These are phyloP conservation scores for Peucedramus taeniatus DNA, from an alignment of 2,113 vertebrate species.

Conservation along the genomic window DNA sequence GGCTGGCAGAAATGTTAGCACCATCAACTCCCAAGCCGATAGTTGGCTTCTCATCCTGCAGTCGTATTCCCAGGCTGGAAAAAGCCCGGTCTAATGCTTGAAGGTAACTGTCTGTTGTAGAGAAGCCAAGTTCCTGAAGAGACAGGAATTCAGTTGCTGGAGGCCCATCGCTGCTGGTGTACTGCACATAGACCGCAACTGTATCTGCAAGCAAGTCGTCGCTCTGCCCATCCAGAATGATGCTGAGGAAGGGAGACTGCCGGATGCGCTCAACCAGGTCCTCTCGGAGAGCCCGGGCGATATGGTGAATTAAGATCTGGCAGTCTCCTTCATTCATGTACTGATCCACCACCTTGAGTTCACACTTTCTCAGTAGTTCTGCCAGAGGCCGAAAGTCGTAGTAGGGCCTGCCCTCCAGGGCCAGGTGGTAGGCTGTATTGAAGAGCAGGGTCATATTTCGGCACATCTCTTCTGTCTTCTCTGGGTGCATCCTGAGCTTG, in stretches of 20 bases:
- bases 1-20: slow-evolving; percentile 83
- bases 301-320: slow-evolving; percentile 92
- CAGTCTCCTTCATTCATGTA: slow-evolving; percentile 97
- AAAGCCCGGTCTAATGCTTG: slow-evolving; percentile 91
- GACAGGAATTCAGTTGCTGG: slow-evolving; percentile 90
- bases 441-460: slow-evolving; percentile 93
- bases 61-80: slow-evolving; percentile 80
- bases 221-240: slow-evolving; percentile 91
- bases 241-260: slow-evolving; percentile 88
- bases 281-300: slow-evolving; percentile 85
- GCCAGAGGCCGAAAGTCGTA: slow-evolving; percentile 90
- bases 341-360: slow-evolving; percentile 95
- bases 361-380: slow-evolving; percentile 91
- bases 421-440: slow-evolving; percentile 92
- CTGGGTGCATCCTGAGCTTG: slow-evolving; percentile 94
- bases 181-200: slow-evolving; percentile 90
- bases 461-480: slow-evolving; percentile 98
- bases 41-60: slow-evolving; percentile 87
- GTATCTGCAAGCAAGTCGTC: slow-evolving; percentile 89
- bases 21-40: slow-evolving; percentile 89
- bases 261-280: slow-evolving; percentile 92
- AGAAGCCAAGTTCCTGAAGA: slow-evolving; percentile 84
- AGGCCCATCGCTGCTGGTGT: slow-evolving; percentile 84
- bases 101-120: slow-evolving; percentile 87
- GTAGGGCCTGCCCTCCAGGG: slow-evolving; percentile 88